These are phyloP conservation scores for Arion vulgaris DNA, from an alignment of 1,140 invertebrate species.

Conservation along the genomic window DNA sequence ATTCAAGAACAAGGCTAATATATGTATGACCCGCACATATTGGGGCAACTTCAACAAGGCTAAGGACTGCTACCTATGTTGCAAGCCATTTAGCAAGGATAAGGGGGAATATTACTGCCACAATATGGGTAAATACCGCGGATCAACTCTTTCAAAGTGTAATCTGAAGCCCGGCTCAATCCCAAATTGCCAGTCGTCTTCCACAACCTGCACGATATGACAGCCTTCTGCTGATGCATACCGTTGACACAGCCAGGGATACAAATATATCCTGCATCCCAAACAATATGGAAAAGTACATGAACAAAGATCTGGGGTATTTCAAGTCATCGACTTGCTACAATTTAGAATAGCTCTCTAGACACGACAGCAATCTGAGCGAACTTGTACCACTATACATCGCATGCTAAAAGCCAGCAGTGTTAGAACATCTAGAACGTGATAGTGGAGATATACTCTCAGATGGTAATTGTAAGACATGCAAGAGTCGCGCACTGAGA, in stretches of 20 bases:
- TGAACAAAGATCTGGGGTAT: not conserved
- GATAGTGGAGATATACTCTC: too few species aligned
- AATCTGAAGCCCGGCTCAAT: not conserved
- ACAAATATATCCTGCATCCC: too few species aligned
- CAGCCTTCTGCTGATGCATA: too few species aligned
- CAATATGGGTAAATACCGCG: constrained; percentile 9
- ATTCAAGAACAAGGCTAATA: not conserved
- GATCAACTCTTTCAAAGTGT: not conserved
- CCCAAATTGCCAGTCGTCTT: not conserved
- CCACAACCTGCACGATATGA: too few species aligned
- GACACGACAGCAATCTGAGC: not conserved
- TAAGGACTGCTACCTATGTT: not conserved
- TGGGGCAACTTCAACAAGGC: not conserved
- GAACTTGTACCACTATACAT: too few species aligned
- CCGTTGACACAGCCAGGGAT: too few species aligned
- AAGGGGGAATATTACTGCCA: constrained; percentile 24
- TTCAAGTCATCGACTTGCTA: not conserved
- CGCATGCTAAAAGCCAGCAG: too few species aligned
- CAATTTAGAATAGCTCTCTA: not conserved
- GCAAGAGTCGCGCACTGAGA: too few species aligned
- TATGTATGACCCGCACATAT: constrained; percentile 22
- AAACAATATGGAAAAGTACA: not conserved
- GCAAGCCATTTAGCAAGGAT: constrained; percentile 1
- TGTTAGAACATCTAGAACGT: not conserved
- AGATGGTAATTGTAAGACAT: too few species aligned